Base-by-base conservation (phyloP, 1,140 invertebrate genomes). In the Fopius arisanus region DNA sequence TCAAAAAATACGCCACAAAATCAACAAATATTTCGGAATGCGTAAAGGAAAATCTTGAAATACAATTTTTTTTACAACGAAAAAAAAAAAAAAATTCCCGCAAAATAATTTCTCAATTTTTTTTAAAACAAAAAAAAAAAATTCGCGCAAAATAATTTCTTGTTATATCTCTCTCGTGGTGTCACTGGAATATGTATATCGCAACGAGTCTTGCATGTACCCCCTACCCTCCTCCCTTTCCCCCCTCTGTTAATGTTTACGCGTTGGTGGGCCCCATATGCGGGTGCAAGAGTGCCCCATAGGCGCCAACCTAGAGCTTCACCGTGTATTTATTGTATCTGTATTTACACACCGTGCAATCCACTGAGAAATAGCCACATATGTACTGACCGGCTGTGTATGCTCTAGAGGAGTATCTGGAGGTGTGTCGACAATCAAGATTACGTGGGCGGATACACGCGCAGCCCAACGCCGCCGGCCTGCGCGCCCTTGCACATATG, bases 401-500 rank as follows among this genome's bases (percentile, higher is more conserved):
- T n/a, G 54, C 33, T 23, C 29, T 33, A 66, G 19, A 28, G 51
- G 54, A 54, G 65, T 71, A 54, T 72, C 72, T 82, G 79, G 82
- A 81, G 80, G 81, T 82, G 81, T 83, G 82, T 82, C 82, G 82
- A 83, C 82, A 83, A 83, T 83, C 82, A 83, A 79, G 75, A 78
- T 78, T 75, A 76, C 79, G 78, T 78, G 80, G 81, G 77, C 79
- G 77, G 77, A 78, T 80, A 79, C 75, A 77, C 75, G 75, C 78
- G 78, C 79, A 78, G 77, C 78, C 81, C 80, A 81, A 77, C 79
- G 81, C 81, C 82, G 80, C 78, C 78, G 81, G 81, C 70, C 77
- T 77, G 74, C 75, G 65, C 37, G 63, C 59, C 69, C 23, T 12
- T 41, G 16, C 41, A 71, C 40, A 40, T 33, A 66, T 72, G 65